Evolutionary conservation across 1,140 invertebrate genomes (phyloP), one percentile per base, ranked within the genome.

Genomic region (Mycetomoellerius zeteki): DNA sequence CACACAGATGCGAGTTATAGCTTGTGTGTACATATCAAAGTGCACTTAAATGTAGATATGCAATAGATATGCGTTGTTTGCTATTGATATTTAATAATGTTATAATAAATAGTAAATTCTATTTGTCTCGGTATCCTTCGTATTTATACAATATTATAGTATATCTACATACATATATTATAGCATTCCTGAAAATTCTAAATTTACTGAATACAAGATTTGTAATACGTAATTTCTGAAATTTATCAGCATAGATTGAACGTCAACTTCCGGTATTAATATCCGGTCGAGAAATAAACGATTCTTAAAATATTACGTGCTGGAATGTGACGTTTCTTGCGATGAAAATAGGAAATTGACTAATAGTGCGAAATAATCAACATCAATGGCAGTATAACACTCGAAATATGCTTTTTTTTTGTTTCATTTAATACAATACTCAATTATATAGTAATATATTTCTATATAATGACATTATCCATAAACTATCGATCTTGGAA

Each of bases 261-360:
- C 58, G 50, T 87, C 72, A 77, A 80, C 56, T 84, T 86, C 85
- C 62, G 58, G 27, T 88, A 27, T 71, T 88, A 72, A 85, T 75
- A 56, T 62, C 52, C 69, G 80, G 52, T 33, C 19, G 10, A 58
- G 37, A 58, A 47, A 24, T 27, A 21, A 75, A 75, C 67, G 47
- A 73, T n/a, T 73, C 56, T 47, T 73, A 77, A 43, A 43, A 64
- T 89, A 88, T 64, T 88, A 89, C 84, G 88, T 82, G 88, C 24
- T 47, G 72, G 77, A 88, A 89, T 89, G 88, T 65, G 37, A 33
- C 47, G 21, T 54, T 82, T 1, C 52, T 58, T 75, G 33, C n/a
- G 19, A n/a, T 33, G n/a, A 16, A 43, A 77, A 71, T 52, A 54
- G 67, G 16, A n/a, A 82, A 47, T 62, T 52, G 16, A 33, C 27